Conservation (phyloP, 2,797 vertebrate genomes). For the Neopelma chrysocephalum region DNA sequence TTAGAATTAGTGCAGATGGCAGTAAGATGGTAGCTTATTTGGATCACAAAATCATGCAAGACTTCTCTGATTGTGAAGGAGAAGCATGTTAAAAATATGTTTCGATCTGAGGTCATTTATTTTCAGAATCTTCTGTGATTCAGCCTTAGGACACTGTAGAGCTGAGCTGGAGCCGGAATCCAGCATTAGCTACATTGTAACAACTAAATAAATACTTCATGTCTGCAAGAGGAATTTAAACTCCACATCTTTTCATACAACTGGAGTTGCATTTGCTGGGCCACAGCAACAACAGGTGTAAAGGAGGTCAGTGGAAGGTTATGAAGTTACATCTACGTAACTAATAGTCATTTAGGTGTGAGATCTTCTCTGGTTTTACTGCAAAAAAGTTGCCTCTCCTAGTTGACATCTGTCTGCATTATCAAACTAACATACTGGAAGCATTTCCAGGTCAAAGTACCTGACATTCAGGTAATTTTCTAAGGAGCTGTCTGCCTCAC, state of each 20-base stretch:
- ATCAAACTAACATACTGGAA: not conserved
- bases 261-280: not conserved
- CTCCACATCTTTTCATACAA: not conserved
- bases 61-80: slow-evolving; percentile 9
- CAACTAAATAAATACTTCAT: not conserved
- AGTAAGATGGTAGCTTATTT: slow-evolving; percentile 16
- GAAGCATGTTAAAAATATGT: not conserved
- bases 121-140: not conserved
- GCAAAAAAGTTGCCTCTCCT: slow-evolving; percentile 19
- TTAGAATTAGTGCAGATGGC: slow-evolving; percentile 34
- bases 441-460: not conserved
- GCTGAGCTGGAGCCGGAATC: not conserved
- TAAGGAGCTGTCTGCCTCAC: not conserved
- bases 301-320: not conserved
- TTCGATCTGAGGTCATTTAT: not conserved
- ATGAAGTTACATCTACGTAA: not conserved
- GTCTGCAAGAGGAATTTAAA: not conserved
- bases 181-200: not conserved
- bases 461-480: not conserved
- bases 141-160: not conserved
- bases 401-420: not conserved
- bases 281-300: not conserved
- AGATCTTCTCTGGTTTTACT: not conserved
- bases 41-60: slow-evolving; percentile 8
- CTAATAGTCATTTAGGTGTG: not conserved